Conservation (phyloP, 2,113 vertebrate species). For the Mobula birostris region DNA sequence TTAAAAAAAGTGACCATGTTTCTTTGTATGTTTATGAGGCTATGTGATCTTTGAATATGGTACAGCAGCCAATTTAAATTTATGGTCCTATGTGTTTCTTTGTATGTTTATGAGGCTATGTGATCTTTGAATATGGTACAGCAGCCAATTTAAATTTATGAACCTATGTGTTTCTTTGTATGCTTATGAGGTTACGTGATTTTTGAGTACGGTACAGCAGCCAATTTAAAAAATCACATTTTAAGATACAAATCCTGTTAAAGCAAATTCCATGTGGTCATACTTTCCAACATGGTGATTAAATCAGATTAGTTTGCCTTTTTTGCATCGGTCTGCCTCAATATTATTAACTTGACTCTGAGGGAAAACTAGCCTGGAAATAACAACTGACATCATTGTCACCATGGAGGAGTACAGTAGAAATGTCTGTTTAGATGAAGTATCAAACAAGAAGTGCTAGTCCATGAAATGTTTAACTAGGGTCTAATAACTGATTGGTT, state of each 20-base stretch:
- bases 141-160: not conserved
- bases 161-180: not conserved
- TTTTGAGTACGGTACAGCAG: not conserved
- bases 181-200: not conserved
- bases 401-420: not conserved
- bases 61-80: too few relatives aligned
- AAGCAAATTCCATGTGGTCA: not conserved
- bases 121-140: too few relatives aligned
- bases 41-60: too few relatives aligned
- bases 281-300: not conserved
- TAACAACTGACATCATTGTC: not conserved
- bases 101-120: too few relatives aligned
- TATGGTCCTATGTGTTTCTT: too few relatives aligned
- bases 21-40: too few relatives aligned
- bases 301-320: not conserved
- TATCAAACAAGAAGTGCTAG: not conserved
- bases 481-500: not conserved
- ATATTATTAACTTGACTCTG: not conserved
- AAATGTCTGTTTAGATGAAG: not conserved
- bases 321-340: not conserved
- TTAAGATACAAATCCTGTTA: not conserved
- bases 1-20: not conserved
- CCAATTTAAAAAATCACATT: not conserved
- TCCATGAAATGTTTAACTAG: not conserved
- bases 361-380: not conserved